phyloP scores from a whole-genome alignment of 2,888 invertebrate species.

The Tenthredo livida region DNA sequence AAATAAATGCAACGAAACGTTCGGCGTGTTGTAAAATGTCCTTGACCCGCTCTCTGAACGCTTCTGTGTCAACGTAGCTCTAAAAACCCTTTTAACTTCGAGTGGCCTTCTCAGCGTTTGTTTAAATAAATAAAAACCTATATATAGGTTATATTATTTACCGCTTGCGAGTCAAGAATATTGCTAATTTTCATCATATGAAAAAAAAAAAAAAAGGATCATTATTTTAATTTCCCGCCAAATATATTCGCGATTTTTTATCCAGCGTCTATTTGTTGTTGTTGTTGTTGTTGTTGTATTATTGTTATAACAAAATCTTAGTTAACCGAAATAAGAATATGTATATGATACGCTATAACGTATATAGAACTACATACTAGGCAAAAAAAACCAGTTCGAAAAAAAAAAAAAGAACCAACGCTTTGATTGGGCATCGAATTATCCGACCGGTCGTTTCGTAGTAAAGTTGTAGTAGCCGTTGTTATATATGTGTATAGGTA shows the following conservation, averaged over 20 bases:
- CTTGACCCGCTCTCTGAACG: conserved; percentile 37
- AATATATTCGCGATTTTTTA: too few species aligned
- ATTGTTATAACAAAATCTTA: too few species aligned
- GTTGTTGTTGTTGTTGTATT: too few species aligned
- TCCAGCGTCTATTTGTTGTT: too few species aligned
- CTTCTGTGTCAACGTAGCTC: conserved; percentile 24
- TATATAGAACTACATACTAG: conserved; percentile 6
- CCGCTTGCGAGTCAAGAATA: not conserved
- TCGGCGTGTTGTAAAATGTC: conserved; percentile 30
- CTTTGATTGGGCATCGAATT: conserved; percentile 29
- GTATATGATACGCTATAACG: too few species aligned
- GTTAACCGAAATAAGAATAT: not conserved
- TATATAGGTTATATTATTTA: not conserved
- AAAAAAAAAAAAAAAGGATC: not conserved
- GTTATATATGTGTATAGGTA: not conserved
- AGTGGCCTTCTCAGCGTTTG: not conserved
- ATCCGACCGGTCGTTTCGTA: conserved; percentile 30
- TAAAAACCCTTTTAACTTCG: conserved; percentile 29
- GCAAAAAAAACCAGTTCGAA: conserved; percentile 4
- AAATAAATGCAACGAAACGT: not conserved
- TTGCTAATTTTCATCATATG: not conserved
- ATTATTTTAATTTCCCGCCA: too few species aligned
- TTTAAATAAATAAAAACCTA: not conserved
- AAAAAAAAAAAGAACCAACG: not conserved
- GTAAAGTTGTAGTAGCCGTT: conserved; percentile 26